Evolutionary conservation across 1,140 invertebrate genomes (phyloP), one percentile per base, ranked within the genome.

Genomic region (Drosophila pectinifera): DNA sequence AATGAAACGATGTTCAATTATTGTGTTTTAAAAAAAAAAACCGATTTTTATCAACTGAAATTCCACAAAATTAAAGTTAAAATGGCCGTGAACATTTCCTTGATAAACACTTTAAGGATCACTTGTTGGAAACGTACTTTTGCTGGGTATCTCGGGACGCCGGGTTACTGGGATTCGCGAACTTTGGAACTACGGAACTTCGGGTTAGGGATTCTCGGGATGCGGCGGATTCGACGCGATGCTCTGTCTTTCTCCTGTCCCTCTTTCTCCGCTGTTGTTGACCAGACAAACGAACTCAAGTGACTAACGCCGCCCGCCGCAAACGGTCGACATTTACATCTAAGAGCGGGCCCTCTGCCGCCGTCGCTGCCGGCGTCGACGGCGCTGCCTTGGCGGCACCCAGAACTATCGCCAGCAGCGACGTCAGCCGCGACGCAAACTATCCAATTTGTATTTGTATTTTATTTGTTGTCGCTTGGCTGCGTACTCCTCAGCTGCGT

Each of bases 231-330:
- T 45, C 38, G 31, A 39, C 58, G 58, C 53, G 26, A 36, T 65
- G 20, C 18, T 57, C 53, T 53, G n/a, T 41, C 56, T 58, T 20
- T 41, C 41, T 18, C 36, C 55, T 61, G 13, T 39, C 41, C 22
- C 56, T 39, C 18, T 41, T 31, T 57, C 51, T 48, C 45, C 36
- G 59, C 54, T 55, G 65, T 24, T 86, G 75, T 88, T 83, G 83
- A 88, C 79, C 79, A 88, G 70, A 58, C 83, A 72, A 88, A 83
- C 83, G 79, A 76, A 86, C 79, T 79, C 61, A 86, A 88, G 81
- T 88, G 83, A 86, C 83, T 86, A 86, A 88, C 82, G 73, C 73
- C 70, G 75, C 61, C 67, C 58, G 78, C 74, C 46, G 57, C 68
- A 67, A 59, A 48, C 76, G 78, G 74, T 78, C 83, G 83, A 83